Conservation (phyloP, 2,797 vertebrate genomes). For the Arvicola amphibius region DNA sequence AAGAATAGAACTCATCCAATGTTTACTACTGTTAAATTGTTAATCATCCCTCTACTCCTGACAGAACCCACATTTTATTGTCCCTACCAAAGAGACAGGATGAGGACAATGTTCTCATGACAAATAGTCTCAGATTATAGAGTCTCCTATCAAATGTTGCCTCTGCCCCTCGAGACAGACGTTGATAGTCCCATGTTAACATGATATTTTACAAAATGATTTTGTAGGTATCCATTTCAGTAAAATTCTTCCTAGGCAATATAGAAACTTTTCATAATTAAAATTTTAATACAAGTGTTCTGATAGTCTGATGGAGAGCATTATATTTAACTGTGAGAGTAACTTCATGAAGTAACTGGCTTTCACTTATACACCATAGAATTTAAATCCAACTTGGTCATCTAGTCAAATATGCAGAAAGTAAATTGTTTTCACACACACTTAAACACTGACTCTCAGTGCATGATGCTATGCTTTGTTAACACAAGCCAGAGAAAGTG, state of each 20-base stretch:
- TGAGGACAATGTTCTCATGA: neutral
- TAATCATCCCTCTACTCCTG: neutral
- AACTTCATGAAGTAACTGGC: conserved; percentile 35
- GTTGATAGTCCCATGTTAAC: neutral
- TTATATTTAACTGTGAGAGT: neutral
- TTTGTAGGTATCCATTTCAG: neutral
- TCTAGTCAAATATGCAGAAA: conserved; percentile 41
- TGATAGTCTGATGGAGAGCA: neutral
- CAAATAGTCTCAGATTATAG: neutral
- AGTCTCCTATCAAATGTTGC: neutral
- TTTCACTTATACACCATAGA: conserved; percentile 42
- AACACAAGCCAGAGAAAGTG: neutral
- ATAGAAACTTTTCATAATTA: conserved; percentile 17
- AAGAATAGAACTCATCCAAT: neutral
- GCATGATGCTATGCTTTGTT: conserved; percentile 7
- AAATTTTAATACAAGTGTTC: neutral
- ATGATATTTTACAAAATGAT: neutral
- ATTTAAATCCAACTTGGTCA: neutral
- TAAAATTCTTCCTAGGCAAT: conserved; percentile 9
- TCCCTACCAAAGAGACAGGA: neutral
- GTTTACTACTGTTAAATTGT: neutral
- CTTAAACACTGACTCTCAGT: neutral
- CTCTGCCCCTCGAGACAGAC: neutral
- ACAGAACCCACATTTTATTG: neutral
- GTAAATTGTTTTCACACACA: conserved; percentile 35